A percentile compares a stretch with the other conserved stretches of the same genome.
These are phyloP conservation scores for Pteropus alecto DNA, from an alignment of 2,113 vertebrate genomes.

Conservation along the genomic window DNA sequence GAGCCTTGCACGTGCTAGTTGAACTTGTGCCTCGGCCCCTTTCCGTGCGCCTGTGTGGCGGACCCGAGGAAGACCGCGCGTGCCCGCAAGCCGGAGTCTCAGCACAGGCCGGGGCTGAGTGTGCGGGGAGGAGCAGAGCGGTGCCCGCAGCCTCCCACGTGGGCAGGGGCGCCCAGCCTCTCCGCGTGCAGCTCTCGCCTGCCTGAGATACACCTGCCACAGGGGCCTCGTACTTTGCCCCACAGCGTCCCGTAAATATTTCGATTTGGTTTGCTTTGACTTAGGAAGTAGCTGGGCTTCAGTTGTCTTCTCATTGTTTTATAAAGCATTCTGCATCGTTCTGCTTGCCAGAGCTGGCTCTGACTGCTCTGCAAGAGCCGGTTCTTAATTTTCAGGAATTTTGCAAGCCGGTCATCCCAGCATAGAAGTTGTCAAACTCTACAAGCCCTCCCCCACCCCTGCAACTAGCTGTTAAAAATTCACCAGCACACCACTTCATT, in stretches of 20 bases:
- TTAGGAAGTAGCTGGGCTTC: background rate
- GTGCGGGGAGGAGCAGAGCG: fast-evolving
- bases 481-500: background rate
- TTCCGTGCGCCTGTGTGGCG: too few relatives aligned
- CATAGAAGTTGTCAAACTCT: background rate
- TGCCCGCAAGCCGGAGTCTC: fast-evolving
- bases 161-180: background rate
- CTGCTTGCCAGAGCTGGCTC: background rate
- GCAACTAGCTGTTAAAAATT: background rate
- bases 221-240: background rate
- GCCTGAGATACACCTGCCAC: background rate
- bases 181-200: fast-evolving
- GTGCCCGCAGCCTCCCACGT: fast-evolving
- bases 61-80: fast-evolving
- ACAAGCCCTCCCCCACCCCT: fast-evolving
- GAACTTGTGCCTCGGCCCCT: background rate
- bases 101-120: fast-evolving
- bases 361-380: background rate
- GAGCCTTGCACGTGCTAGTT: background rate
- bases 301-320: background rate
- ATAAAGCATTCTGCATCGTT: background rate
- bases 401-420: background rate
- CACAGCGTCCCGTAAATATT: fast-evolving
- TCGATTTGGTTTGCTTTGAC: background rate
- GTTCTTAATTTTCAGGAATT: background rate